phyloP scores from a whole-genome alignment of 2,113 vertebrate genomes.

The Dicerorhinus sumatrensis region DNA sequence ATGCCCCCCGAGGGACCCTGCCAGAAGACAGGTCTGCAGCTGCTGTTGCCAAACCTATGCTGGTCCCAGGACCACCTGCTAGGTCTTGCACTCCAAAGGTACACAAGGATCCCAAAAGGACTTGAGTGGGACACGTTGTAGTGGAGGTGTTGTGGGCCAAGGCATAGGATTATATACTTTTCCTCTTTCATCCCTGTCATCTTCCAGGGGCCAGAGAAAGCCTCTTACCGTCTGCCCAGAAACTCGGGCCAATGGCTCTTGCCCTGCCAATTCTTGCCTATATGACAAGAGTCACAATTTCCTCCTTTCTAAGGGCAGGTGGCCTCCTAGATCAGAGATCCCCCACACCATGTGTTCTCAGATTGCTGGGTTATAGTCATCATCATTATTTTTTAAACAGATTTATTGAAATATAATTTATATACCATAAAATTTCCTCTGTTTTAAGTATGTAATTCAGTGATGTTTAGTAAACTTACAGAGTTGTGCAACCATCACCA shows the following conservation, averaged over 20 bases:
- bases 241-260: background rate
- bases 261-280: background rate
- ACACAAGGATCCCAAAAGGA: background rate
- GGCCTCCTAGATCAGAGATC: background rate
- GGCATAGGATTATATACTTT: background rate
- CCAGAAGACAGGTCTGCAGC: background rate
- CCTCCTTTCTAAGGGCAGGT: background rate
- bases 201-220: background rate
- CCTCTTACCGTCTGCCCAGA: background rate
- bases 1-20: background rate
- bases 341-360: background rate
- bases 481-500: background rate
- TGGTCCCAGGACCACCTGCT: background rate
- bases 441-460: background rate
- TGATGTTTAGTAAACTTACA: background rate
- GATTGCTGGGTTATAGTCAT: background rate
- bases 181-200: background rate
- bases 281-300: background rate
- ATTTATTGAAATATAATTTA: background rate
- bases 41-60: background rate
- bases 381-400: background rate
- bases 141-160: no score
- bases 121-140: accelerated
- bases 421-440: background rate
- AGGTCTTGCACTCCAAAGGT: accelerated